Conservation (phyloP, 2,797 vertebrate genomes). For the Parauchenoglanis punctatus region DNA sequence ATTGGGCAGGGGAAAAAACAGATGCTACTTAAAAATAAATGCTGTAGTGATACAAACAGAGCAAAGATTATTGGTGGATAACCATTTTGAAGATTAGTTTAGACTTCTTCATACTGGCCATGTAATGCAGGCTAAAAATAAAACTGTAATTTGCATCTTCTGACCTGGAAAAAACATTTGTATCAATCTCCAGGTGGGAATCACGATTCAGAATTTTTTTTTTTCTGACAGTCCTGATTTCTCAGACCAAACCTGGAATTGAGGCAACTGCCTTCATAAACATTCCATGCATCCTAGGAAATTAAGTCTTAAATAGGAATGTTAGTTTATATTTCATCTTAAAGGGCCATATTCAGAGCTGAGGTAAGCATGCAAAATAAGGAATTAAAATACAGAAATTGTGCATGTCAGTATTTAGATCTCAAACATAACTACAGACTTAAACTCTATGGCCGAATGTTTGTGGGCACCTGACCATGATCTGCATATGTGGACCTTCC, state of each 20-base stretch:
- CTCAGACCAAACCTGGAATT: neutral
- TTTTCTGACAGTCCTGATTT: neutral
- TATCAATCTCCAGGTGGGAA: neutral
- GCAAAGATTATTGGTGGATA: too few relatives aligned
- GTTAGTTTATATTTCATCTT: neutral
- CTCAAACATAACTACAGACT: neutral
- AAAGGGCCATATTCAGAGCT: neutral
- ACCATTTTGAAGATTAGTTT: neutral
- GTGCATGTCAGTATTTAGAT: neutral
- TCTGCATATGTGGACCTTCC: neutral
- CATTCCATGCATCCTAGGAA: neutral
- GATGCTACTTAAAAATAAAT: neutral
- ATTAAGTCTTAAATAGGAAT: neutral
- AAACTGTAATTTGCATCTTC: neutral
- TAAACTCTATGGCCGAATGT: neutral
- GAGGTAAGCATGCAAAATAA: neutral
- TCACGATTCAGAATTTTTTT: neutral
- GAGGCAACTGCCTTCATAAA: slow-evolving; percentile 1
- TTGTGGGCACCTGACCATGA: neutral
- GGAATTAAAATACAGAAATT: neutral
- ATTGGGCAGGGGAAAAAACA: neutral
- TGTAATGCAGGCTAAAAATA: neutral
- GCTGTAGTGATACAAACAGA: neutral
- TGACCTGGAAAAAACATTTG: neutral
- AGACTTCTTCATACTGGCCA: neutral